phyloP scores from a whole-genome alignment of 2,888 invertebrate genomes.

The Conops quadrifasciatus region DNA sequence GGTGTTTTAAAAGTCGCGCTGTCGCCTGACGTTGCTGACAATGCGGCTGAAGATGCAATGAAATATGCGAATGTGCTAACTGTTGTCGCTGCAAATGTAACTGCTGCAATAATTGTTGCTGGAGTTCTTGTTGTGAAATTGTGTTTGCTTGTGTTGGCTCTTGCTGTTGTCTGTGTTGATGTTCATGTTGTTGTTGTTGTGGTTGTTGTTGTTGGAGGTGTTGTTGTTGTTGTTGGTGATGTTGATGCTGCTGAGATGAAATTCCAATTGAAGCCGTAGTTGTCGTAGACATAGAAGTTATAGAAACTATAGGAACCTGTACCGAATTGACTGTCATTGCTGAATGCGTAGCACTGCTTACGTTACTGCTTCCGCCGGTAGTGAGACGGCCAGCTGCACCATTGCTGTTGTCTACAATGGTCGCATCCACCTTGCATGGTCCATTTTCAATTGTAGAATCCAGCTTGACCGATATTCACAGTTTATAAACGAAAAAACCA shows the following conservation, averaged over 20 bases:
- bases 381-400: constrained; percentile 25
- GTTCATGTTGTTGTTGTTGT: constrained; percentile 45
- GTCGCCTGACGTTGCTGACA: constrained; percentile 39
- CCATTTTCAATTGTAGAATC: constrained; percentile 57
- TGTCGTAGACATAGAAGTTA: constrained; percentile 13
- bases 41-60: constrained; percentile 43
- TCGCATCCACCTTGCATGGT: constrained; percentile 59
- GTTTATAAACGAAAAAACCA: not conserved
- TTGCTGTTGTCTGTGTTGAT: constrained; percentile 50
- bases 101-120: constrained; percentile 45
- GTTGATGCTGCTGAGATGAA: constrained; percentile 29
- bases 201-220: constrained; percentile 36
- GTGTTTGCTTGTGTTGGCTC: constrained; percentile 48
- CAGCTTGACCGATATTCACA: constrained; percentile 50
- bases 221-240: constrained; percentile 32
- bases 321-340: constrained; percentile 3
- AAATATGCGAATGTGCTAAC: constrained; percentile 36
- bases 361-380: constrained; percentile 31
- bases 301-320: not conserved
- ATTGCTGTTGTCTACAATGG: constrained; percentile 14
- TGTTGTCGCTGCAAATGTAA: constrained; percentile 44
- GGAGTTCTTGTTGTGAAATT: constrained; percentile 45
- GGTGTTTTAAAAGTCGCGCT: constrained; percentile 45
- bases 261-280: constrained; percentile 36
- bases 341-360: constrained; percentile 10